These are phyloP conservation scores for Zosterops hypoxanthus DNA, from an alignment of 2,113 vertebrate genomes.

Conservation along the genomic window DNA sequence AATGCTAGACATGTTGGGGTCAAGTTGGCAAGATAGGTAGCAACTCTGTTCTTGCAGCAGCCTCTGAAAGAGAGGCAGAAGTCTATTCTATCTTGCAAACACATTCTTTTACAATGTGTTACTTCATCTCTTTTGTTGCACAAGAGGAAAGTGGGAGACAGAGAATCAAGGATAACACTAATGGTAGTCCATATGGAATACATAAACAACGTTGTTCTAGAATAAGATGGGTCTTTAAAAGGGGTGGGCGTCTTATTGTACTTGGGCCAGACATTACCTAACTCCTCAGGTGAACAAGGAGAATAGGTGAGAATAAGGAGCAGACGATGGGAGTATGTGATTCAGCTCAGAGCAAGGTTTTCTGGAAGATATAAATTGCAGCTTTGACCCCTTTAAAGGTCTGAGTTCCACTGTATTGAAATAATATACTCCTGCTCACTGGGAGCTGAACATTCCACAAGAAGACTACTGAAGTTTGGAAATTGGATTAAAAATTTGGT, in stretches of 20 bases:
- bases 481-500: neutral
- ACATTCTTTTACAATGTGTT: conserved; percentile 54
- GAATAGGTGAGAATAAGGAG: conserved; percentile 59
- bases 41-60: conserved; percentile 37
- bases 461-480: neutral
- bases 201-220: conserved; percentile 60
- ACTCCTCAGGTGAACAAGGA: conserved; percentile 39
- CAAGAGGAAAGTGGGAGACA: conserved; percentile 47
- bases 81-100: conserved; percentile 58
- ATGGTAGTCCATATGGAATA: conserved; percentile 48
- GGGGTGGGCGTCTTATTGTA: neutral
- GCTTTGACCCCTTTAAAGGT: neutral
- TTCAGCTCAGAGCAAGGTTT: neutral
- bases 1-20: neutral
- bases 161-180: conserved; percentile 49
- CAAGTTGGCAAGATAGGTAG: conserved; percentile 55
- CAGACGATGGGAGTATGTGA: neutral
- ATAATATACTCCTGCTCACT: neutral
- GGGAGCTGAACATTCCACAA: neutral
- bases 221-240: conserved; percentile 28
- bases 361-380: conserved; percentile 55
- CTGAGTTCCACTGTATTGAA: neutral
- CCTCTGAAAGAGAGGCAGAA: conserved; percentile 59
- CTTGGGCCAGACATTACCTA: conserved; percentile 53
- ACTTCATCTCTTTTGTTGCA: conserved; percentile 52